These are phyloP conservation scores for Machimus rusticus DNA, from an alignment of 2,888 invertebrate genomes.

Conservation along the genomic window DNA sequence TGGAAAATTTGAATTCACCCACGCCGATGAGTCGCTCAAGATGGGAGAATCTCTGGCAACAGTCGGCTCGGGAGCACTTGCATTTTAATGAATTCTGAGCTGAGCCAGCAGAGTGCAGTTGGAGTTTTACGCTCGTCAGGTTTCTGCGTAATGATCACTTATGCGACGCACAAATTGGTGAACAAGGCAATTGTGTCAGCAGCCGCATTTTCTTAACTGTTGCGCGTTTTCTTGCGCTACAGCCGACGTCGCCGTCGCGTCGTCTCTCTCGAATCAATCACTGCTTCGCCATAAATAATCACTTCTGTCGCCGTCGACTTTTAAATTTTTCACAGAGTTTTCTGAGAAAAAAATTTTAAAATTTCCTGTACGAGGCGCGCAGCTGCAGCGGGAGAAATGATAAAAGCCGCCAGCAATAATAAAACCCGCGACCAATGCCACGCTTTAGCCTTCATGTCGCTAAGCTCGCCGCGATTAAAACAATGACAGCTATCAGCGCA, in stretches of 20 bases:
- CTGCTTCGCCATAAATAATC: neutral
- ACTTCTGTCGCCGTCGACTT: neutral
- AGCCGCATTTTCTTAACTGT: neutral
- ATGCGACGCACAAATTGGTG: neutral
- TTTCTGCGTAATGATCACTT: neutral
- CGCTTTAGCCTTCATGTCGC: conserved; percentile 29
- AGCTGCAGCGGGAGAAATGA: conserved; percentile 34
- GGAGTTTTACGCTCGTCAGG: neutral
- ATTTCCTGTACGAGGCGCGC: neutral
- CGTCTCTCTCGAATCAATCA: neutral
- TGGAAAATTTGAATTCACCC: neutral
- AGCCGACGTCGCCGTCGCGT: too few species aligned
- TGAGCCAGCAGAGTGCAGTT: neutral
- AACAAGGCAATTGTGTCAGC: neutral
- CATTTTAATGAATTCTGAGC: neutral
- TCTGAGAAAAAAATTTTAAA: neutral
- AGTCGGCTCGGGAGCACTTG: neutral
- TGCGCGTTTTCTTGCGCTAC: neutral
- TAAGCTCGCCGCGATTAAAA: conserved; percentile 34
- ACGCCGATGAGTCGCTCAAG: neutral
- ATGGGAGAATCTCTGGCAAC: neutral
- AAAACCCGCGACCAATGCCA: conserved; percentile 35
- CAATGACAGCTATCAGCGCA: conserved; percentile 39
- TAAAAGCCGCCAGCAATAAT: neutral
- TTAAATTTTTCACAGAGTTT: neutral